These are phyloP conservation scores for Periophthalmus modestus DNA, from an alignment of 2,113 vertebrate species.

Conservation along the genomic window DNA sequence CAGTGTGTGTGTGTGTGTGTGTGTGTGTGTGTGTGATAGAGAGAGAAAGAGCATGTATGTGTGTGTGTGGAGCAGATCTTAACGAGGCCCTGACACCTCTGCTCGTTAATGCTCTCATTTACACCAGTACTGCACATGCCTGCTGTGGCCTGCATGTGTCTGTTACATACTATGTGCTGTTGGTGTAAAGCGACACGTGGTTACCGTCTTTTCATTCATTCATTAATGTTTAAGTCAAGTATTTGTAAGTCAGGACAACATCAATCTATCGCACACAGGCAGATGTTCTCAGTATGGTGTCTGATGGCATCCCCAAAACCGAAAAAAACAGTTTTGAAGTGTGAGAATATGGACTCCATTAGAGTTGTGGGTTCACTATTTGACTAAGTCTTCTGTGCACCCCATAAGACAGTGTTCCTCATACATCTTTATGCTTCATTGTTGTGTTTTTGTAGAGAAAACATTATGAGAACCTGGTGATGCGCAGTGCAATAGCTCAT, in stretches of 20 bases:
- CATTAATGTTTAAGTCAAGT: too few species aligned
- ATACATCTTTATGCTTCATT: neutral
- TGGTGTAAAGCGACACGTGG: neutral
- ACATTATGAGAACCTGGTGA: neutral
- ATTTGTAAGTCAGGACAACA: neutral
- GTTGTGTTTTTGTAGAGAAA: neutral
- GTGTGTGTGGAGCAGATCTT: neutral
- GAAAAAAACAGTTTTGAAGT: neutral
- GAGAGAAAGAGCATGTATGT: neutral
- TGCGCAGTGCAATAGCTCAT: neutral
- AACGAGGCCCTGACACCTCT: slow-evolving; percentile 2
- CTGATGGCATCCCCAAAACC: neutral
- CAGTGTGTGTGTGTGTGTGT: neutral
- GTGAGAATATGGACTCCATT: neutral
- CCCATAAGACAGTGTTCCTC: neutral
- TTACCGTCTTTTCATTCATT: too few species aligned
- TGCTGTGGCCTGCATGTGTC: neutral
- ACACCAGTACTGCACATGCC: neutral
- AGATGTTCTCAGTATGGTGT: neutral
- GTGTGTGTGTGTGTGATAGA: neutral
- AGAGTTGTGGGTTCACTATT: neutral
- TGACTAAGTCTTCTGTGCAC: neutral
- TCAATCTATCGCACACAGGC: neutral
- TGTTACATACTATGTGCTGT: neutral
- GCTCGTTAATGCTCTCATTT: slow-evolving; percentile 3